Base-by-base conservation (phyloP, 1,140 invertebrate species). In the Sesamia nonagrioides region DNA sequence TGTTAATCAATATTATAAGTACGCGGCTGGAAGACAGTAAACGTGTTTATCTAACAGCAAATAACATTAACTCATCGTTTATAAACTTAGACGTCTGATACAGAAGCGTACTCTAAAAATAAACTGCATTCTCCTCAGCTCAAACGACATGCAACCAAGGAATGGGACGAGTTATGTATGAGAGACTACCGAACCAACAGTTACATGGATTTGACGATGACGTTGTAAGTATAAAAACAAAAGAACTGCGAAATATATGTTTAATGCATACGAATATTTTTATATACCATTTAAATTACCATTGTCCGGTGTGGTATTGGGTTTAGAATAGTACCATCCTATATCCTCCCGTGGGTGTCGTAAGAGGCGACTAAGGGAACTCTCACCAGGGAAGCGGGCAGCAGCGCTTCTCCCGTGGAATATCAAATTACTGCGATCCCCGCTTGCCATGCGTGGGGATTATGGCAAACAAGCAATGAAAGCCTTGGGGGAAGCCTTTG, bases 111-210 rank as follows among this genome's bases (percentile, higher is more conserved):
- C 54, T 6, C 42, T 69, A 50, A 15, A 69, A 50, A 27, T 69
- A 79, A 68, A 72, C 45, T 78, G 77, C 82, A 87, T 90, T 84
- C 9, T 52, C 80, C 71, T 9, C 92, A 98, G 97, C 97, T 79
- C 98, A 98, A 97, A 98, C 97, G 82, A 98, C 97, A 74, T 98
- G 98, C 90, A 98, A 98, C 89, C 97, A 98, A 92, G 98, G 98
- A 52, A 95, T 97, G 83, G 98, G 98, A 18, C 96, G 98, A 87
- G 96, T 98, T 17, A 97, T 98, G 91, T 98, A 98, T 86, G 98
- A 98, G 94, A 96, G 98, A 92, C 92, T 98, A 86, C 97, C 98
- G 18, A 98, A 98, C 92, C 97, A 98, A 86, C 97, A 98, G 91
- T 95, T 98, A 48, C 97, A 98, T 94, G 97, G 97, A 72, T 98